Evolutionary conservation across 2,113 vertebrate genomes (phyloP).

Genomic region (Dromas ardeola): DNA sequence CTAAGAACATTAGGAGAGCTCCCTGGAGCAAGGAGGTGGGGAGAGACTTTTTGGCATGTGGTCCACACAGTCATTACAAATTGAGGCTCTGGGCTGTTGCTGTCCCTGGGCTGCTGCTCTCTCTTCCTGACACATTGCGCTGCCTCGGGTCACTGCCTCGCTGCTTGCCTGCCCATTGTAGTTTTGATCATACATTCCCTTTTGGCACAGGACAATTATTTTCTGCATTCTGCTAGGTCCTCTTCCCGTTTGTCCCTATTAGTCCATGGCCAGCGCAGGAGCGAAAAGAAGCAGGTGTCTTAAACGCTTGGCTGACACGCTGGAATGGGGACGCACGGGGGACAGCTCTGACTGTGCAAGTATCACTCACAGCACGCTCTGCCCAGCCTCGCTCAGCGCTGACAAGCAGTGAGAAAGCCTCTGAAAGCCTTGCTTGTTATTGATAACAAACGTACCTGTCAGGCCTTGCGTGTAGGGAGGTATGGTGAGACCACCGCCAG

Average conservation of each 20-base stretch:
- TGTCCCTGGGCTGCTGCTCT: slow-evolving; percentile 70
- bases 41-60: slow-evolving; percentile 62
- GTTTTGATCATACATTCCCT: slow-evolving; percentile 61
- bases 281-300: slow-evolving; percentile 61
- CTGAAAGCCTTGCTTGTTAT: not conserved
- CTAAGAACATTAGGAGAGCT: slow-evolving; percentile 61
- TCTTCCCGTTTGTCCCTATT: slow-evolving; percentile 52
- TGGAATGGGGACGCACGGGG: not conserved
- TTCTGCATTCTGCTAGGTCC: slow-evolving; percentile 54
- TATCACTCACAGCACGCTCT: not conserved
- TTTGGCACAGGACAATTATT: slow-evolving; percentile 67
- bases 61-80: slow-evolving; percentile 56
- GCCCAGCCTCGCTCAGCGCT: not conserved
- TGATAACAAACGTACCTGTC: not conserved
- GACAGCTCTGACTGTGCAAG: slow-evolving; percentile 41
- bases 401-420: not conserved
- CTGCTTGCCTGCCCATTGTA: slow-evolving; percentile 61
- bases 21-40: slow-evolving; percentile 61
- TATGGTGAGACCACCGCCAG: not conserved
- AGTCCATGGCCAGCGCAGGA: slow-evolving; percentile 49
- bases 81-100: slow-evolving; percentile 61
- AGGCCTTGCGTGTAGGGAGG: not conserved
- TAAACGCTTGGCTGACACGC: slow-evolving; percentile 39
- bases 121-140: slow-evolving; percentile 59
- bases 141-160: slow-evolving; percentile 72